phyloP scores from a whole-genome alignment of 2,113 vertebrate species.

The Rallus limicola region DNA sequence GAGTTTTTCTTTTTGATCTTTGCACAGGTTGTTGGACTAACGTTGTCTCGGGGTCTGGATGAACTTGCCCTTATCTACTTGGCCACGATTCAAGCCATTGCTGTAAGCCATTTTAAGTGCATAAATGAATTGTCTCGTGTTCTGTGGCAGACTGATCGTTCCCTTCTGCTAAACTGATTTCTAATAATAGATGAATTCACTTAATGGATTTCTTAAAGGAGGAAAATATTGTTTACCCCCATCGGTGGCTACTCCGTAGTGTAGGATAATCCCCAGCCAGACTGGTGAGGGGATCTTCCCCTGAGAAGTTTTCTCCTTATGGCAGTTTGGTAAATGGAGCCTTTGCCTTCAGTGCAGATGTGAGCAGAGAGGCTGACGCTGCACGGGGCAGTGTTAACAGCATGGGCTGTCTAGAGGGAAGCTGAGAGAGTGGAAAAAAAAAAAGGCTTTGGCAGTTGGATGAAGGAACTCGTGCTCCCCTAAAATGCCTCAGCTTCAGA shows the following conservation, averaged over 20 bases:
- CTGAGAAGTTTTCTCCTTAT: not conserved
- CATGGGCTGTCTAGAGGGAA: not conserved
- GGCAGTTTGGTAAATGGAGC: not conserved
- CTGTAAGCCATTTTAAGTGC: conserved; percentile 83
- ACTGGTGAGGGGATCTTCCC: not conserved
- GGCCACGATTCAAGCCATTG: conserved; percentile 90
- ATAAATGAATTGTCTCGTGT: conserved; percentile 14
- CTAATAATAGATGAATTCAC: conserved; percentile 31
- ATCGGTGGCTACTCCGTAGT: not conserved
- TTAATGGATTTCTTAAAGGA: not conserved
- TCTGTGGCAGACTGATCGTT: not conserved
- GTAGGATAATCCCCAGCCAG: not conserved
- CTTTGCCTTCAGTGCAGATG: not conserved
- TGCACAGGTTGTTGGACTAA: conserved; percentile 87
- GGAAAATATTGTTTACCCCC: not conserved
- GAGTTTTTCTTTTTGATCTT: conserved; percentile 41
- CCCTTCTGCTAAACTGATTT: conserved; percentile 48
- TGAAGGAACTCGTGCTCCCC: not conserved
- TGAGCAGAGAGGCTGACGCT: not conserved
- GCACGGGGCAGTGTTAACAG: not conserved
- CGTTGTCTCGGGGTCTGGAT: conserved; percentile 86
- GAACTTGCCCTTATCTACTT: conserved; percentile 93
- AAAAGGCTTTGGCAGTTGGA: not conserved
- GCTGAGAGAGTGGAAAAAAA: not conserved
- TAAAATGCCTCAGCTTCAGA: not conserved